Percentiles rank a stretch among this genome's conserved stretches.
These are phyloP conservation scores for Illadopsis cleaveri DNA, from an alignment of 2,113 vertebrate species.

Conservation along the genomic window DNA sequence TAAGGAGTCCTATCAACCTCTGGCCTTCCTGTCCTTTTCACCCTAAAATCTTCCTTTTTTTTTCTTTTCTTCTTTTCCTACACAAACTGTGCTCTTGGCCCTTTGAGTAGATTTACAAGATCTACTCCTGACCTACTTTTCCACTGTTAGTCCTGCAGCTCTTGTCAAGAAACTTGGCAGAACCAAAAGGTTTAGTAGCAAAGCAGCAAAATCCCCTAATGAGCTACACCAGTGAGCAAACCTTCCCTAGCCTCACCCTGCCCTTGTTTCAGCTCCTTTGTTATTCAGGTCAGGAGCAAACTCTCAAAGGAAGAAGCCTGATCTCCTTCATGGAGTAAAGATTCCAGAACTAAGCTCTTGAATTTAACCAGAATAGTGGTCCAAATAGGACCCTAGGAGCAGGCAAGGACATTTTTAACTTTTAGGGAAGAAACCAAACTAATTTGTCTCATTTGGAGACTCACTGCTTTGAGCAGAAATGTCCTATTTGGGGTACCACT, in stretches of 20 bases:
- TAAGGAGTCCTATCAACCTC: not conserved
- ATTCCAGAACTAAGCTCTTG: not conserved
- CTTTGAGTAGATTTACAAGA: slow-evolving; percentile 18
- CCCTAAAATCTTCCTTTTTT: not conserved
- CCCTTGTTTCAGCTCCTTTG: slow-evolving; percentile 23
- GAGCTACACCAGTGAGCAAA: slow-evolving; percentile 24
- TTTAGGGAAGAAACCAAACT: not conserved
- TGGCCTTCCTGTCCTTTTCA: not conserved
- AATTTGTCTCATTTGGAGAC: not conserved
- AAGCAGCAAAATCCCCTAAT: not conserved
- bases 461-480: not conserved
- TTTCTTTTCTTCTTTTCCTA: not conserved
- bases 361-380: not conserved
- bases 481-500: not conserved
- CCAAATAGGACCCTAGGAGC: not conserved
- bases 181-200: slow-evolving; percentile 13
- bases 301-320: slow-evolving; percentile 1
- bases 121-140: slow-evolving; percentile 50
- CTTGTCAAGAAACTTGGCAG: slow-evolving; percentile 48
- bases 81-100: not conserved
- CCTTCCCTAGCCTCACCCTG: not conserved
- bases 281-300: slow-evolving; percentile 33
- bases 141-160: slow-evolving; percentile 10
- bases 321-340: not conserved
- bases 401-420: not conserved